A percentile compares a stretch with the other conserved stretches of the same genome.
Evolutionary conservation across 2,888 invertebrate genomes (phyloP).

Genomic region (Hyposoter dolosus): DNA sequence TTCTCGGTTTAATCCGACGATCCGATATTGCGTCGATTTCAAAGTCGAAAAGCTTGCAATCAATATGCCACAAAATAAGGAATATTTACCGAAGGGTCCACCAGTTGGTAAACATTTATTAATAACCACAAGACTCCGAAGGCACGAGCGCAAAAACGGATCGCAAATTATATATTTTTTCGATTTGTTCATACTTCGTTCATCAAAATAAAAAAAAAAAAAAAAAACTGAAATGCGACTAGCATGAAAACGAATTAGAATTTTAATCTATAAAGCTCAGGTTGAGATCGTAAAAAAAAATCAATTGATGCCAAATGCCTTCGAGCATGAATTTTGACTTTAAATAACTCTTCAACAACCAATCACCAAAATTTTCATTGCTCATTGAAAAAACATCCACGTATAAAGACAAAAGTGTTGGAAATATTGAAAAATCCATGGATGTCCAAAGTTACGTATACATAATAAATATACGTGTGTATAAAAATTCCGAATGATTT

Average conservation of each 20-base stretch:
- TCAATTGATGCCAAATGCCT: slow-evolving; percentile 43
- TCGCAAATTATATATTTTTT: slow-evolving; percentile 7
- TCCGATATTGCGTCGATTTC: slow-evolving; percentile 36
- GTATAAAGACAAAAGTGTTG: slow-evolving; percentile 20
- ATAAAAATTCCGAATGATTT: slow-evolving; percentile 32
- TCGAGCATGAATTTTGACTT: slow-evolving; percentile 41
- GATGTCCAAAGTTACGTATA: slow-evolving; percentile 41
- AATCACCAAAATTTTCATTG: slow-evolving; percentile 24
- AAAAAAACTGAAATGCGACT: background rate
- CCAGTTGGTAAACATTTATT: background rate
- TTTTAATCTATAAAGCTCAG: background rate
- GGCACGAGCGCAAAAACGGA: slow-evolving; percentile 38
- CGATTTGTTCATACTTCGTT: background rate
- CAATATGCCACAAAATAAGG: background rate
- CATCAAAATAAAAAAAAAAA: background rate
- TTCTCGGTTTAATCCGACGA: slow-evolving; percentile 24
- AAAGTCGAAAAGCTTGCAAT: background rate
- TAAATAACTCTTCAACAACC: background rate
- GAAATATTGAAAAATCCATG: slow-evolving; percentile 32
- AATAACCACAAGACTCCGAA: background rate
- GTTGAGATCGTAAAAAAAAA: slow-evolving; percentile 17
- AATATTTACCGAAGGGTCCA: background rate
- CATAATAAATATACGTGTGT: slow-evolving; percentile 19
- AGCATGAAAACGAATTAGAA: too few relatives aligned
- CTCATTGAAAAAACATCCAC: slow-evolving; percentile 59